Percentiles rank a stretch among this genome's conserved stretches.
phyloP scores from a whole-genome alignment of 2,797 vertebrate species.

The Hyperoplus immaculatus region DNA sequence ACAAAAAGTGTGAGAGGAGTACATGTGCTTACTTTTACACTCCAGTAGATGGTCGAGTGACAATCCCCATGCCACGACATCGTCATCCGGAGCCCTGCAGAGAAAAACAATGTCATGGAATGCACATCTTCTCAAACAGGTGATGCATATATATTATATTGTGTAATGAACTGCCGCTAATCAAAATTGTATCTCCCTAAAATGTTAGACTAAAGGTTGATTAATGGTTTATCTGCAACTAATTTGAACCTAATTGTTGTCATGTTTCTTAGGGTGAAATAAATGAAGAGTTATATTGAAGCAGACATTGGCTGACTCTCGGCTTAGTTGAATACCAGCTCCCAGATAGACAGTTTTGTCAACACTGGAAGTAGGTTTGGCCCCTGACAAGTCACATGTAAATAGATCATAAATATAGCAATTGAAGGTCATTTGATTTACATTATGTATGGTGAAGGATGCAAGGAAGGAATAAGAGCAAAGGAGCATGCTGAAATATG shows the following conservation, averaged over 20 bases:
- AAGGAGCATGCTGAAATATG: conserved; percentile 35
- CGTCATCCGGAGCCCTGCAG: conserved; percentile 62
- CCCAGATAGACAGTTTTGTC: conserved; percentile 8
- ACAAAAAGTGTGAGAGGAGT: conserved; percentile 9
- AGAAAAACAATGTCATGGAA: not conserved
- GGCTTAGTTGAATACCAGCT: conserved; percentile 21
- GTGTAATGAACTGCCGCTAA: not conserved
- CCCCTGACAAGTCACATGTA: not conserved
- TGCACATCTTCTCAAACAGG: not conserved
- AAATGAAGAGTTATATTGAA: conserved; percentile 36
- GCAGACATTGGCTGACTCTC: conserved; percentile 1
- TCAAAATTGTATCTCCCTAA: not conserved
- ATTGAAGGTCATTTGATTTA: not conserved
- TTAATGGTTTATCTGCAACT: conserved; percentile 21
- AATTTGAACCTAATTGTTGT: conserved; percentile 5
- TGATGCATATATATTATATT: too few relatives aligned
- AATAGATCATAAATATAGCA: not conserved
- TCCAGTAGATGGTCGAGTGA: conserved; percentile 71
- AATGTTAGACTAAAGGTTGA: conserved; percentile 16
- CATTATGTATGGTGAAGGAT: not conserved
- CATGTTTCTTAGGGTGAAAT: conserved; percentile 13
- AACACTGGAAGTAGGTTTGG: not conserved
- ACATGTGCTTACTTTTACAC: conserved; percentile 72
- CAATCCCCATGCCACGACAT: conserved; percentile 62
- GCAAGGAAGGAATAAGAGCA: conserved; percentile 26